Percentiles rank a stretch among this genome's conserved stretches.
phyloP scores from a whole-genome alignment of 2,888 invertebrate species.

The Salticus scenicus region DNA sequence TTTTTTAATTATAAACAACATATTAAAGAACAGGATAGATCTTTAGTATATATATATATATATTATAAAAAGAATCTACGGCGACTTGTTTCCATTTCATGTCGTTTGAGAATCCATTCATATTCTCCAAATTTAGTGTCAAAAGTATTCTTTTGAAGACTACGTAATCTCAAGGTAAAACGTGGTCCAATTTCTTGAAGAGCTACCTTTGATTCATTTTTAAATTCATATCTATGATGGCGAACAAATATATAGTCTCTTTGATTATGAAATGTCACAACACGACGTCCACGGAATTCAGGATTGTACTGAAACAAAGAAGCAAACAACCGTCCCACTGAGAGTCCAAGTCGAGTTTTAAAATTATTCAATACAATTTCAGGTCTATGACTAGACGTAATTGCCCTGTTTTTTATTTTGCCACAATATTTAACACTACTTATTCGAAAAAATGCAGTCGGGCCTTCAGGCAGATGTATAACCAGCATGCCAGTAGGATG shows the following conservation, averaged over 20 bases:
- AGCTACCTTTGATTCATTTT: conserved; percentile 81
- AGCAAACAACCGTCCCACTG: conserved; percentile 93
- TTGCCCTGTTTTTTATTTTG: conserved; percentile 80
- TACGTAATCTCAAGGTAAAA: conserved; percentile 93
- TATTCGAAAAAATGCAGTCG: conserved; percentile 96
- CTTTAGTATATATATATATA: too few species aligned
- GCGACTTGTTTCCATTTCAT: conserved; percentile 94
- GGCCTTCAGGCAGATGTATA: conserved; percentile 96
- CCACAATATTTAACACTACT: conserved; percentile 93
- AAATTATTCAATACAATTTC: conserved; percentile 98
- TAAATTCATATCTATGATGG: conserved; percentile 94
- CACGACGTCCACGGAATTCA: conserved; percentile 93
- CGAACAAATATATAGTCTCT: conserved; percentile 98
- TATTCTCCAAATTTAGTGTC: conserved; percentile 97
- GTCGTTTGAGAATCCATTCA: conserved; percentile 92
- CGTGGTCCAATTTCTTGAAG: conserved; percentile 96
- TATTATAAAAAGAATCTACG: conserved; percentile 90
- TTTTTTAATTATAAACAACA: too few species aligned
- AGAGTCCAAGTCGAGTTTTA: conserved; percentile 92
- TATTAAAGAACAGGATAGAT: too few species aligned
- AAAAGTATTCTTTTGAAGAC: conserved; percentile 96
- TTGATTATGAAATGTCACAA: conserved; percentile 98
- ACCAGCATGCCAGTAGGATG: conserved; percentile 92
- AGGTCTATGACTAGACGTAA: conserved; percentile 85
- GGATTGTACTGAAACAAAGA: conserved; percentile 97